Percentiles rank a stretch among this genome's conserved stretches.
phyloP scores from a whole-genome alignment of 2,888 invertebrate genomes.

The Harpagoxenus sublaevis region DNA sequence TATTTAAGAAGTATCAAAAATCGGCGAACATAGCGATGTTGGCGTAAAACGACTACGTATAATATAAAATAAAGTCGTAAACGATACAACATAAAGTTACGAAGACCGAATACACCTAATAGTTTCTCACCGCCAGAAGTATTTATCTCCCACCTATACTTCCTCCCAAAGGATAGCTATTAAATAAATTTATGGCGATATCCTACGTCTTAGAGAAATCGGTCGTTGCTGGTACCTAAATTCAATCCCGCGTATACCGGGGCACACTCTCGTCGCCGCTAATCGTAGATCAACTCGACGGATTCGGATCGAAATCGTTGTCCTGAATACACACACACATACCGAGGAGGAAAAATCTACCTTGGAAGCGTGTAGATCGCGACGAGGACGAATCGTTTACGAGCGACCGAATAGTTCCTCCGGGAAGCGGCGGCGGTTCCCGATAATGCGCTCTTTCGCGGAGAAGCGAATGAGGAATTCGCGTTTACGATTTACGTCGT shows the following conservation, averaged over 20 bases:
- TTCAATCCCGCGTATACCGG: conserved; percentile 4
- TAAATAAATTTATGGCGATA: conserved; percentile 28
- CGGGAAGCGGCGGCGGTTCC: conserved; percentile 1
- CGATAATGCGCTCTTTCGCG: not conserved
- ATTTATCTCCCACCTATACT: not conserved
- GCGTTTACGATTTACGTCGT: conserved; percentile 49
- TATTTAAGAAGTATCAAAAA: not conserved
- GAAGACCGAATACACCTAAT: not conserved
- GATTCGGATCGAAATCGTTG: conserved; percentile 17
- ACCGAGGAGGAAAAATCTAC: conserved; percentile 38
- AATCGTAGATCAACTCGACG: conserved; percentile 30
- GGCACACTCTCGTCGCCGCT: conserved; percentile 13
- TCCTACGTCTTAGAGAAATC: not conserved
- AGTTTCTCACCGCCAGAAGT: not conserved
- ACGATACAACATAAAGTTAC: not conserved
- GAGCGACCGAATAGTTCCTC: conserved; percentile 38
- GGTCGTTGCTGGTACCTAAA: conserved; percentile 11
- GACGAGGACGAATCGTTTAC: conserved; percentile 10
- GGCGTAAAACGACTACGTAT: not conserved
- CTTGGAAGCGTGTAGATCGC: conserved; percentile 18
- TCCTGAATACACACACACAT: not conserved
- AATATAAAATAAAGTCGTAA: not conserved
- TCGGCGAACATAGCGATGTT: not conserved
- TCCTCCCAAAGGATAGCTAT: conserved; percentile 6
- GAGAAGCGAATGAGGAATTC: conserved; percentile 56